Evolutionary conservation across 2,888 invertebrate species (phyloP).

Genomic region (Zhuqinia jingwanae): DNA sequence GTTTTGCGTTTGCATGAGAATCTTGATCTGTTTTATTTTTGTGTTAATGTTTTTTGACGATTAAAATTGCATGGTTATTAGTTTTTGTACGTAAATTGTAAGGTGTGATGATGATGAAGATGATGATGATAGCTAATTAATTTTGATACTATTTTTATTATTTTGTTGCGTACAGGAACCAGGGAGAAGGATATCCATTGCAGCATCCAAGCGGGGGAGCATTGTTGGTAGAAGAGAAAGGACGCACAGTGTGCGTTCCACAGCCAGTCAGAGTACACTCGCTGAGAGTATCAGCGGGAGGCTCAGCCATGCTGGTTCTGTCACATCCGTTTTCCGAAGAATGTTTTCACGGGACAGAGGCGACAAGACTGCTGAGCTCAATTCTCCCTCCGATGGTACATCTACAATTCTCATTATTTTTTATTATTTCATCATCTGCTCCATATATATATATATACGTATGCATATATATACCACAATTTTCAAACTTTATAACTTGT

Average conservation of each 20-base stretch:
- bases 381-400: constrained; percentile 68
- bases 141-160: too few relatives aligned
- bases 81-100: too few relatives aligned
- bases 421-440: neutral
- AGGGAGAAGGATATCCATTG: constrained; percentile 76
- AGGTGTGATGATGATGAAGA: too few relatives aligned
- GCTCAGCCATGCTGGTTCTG: constrained; percentile 78
- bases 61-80: too few relatives aligned
- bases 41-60: too few relatives aligned
- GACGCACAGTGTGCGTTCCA: constrained; percentile 76
- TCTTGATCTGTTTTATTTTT: too few relatives aligned
- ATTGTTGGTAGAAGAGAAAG: constrained; percentile 74
- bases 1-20: too few relatives aligned
- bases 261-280: constrained; percentile 78
- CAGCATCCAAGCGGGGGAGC: constrained; percentile 74
- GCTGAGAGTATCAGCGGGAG: constrained; percentile 78
- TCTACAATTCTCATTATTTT: neutral
- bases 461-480: too few relatives aligned
- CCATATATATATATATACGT: too few relatives aligned
- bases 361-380: constrained; percentile 59
- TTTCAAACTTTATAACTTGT: too few relatives aligned
- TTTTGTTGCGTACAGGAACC: constrained; percentile 67
- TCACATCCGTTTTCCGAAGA: constrained; percentile 78
- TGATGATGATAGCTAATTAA: too few relatives aligned
- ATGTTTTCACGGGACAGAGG: constrained; percentile 78